Percentiles rank a stretch among this genome's conserved stretches.
phyloP scores from a whole-genome alignment of 2,888 invertebrate species.

The Rhaphigaster nebulosa region DNA sequence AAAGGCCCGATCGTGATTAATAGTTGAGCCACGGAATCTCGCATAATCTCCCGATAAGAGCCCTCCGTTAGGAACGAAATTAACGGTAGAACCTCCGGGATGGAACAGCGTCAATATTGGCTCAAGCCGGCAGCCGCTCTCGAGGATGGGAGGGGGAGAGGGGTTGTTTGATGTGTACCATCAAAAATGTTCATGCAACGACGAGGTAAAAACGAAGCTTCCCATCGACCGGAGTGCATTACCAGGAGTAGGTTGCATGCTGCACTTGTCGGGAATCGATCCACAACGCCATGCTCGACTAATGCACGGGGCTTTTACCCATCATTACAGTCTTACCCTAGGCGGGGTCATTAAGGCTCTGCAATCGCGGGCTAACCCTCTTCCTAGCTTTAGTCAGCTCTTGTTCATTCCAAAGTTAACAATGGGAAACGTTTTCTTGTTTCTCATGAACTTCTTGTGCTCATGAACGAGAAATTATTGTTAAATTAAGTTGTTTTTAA shows the following conservation, averaged over 20 bases:
- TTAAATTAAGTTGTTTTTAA: too few relatives aligned
- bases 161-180: conserved; percentile 1
- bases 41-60: conserved; percentile 15
- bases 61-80: background rate
- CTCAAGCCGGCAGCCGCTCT: background rate
- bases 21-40: background rate
- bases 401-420: background rate
- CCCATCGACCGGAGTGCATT: conserved; percentile 24
- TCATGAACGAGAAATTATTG: background rate
- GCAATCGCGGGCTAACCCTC: too few relatives aligned
- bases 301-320: conserved; percentile 13
- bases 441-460: too few relatives aligned
- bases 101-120: conserved; percentile 33
- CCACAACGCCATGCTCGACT: background rate
- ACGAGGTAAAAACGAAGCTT: background rate
- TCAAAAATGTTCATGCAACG: background rate
- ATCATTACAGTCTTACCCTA: background rate
- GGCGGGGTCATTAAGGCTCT: background rate
- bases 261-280: background rate
- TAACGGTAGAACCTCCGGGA: background rate
- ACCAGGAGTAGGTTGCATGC: conserved; percentile 19
- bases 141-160: background rate
- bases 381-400: background rate
- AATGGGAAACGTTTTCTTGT: background rate
- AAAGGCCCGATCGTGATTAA: background rate